phyloP scores from a whole-genome alignment of 2,797 vertebrate genomes.

The Nasua narica region DNA sequence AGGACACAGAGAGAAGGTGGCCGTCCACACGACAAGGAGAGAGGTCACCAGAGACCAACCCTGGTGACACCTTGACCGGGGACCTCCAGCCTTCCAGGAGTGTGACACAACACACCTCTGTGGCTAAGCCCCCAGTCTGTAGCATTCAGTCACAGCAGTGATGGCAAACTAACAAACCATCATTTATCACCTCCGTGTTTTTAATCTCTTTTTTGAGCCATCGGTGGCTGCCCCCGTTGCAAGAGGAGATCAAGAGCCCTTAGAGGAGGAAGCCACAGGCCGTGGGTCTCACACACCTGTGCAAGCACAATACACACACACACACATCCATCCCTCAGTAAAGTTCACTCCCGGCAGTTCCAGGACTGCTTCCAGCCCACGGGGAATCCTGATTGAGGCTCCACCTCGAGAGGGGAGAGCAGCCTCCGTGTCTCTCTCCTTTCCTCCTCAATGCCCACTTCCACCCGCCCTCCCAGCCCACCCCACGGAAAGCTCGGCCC shows the following conservation, averaged over 20 bases:
- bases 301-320: fast-evolving
- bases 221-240: not conserved
- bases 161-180: not conserved
- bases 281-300: no score
- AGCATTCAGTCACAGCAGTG: fast-evolving
- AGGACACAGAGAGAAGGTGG: not conserved
- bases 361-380: fast-evolving
- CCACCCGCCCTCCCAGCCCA: not conserved
- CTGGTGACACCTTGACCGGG: no score
- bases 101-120: not conserved
- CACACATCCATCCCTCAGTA: not conserved
- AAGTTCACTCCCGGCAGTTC: fast-evolving
- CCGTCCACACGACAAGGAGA: not conserved
- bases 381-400: not conserved
- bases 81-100: not conserved
- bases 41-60: not conserved
- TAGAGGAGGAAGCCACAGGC: not conserved
- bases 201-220: not conserved
- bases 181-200: not conserved
- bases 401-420: not conserved
- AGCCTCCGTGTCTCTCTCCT: not conserved
- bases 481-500: not conserved
- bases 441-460: not conserved
- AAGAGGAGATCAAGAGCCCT: not conserved
- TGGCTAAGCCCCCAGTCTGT: no score